Evolutionary conservation across 2,888 invertebrate species (phyloP).

Genomic region (Papilio elwesi): DNA sequence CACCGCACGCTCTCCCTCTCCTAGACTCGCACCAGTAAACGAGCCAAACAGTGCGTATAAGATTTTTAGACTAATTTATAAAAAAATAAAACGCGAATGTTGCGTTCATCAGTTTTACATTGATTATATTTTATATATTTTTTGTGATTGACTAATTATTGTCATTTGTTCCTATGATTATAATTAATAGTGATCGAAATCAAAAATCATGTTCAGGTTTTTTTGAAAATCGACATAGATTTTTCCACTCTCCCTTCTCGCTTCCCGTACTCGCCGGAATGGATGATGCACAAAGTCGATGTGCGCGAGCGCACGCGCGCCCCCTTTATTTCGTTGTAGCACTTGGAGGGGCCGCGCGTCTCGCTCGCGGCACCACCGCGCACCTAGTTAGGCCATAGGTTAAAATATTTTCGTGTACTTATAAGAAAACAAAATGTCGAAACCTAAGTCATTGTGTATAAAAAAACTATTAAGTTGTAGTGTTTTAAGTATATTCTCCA

Average conservation of each 20-base stretch:
- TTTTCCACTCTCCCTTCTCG: slow-evolving; percentile 60
- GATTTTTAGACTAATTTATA: slow-evolving; percentile 71
- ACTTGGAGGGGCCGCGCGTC: slow-evolving; percentile 52
- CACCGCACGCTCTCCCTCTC: slow-evolving; percentile 68
- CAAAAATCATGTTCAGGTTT: slow-evolving; percentile 81
- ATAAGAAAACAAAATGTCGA: slow-evolving; percentile 83
- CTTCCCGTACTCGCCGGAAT: slow-evolving; percentile 63
- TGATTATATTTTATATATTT: slow-evolving; percentile 62
- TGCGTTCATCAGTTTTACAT: slow-evolving; percentile 76
- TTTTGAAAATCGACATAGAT: slow-evolving; percentile 82
- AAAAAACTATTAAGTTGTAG: slow-evolving; percentile 79
- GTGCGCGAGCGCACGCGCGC: slow-evolving; percentile 55
- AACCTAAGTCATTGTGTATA: slow-evolving; percentile 85
- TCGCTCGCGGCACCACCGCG: slow-evolving; percentile 64
- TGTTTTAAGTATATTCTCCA: slow-evolving; percentile 80
- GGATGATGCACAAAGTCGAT: slow-evolving; percentile 65
- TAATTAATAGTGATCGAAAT: slow-evolving; percentile 66
- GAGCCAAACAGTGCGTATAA: slow-evolving; percentile 81
- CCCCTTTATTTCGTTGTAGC: slow-evolving; percentile 46
- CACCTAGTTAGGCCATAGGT: slow-evolving; percentile 79
- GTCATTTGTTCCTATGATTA: slow-evolving; percentile 83
- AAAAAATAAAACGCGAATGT: slow-evolving; percentile 65
- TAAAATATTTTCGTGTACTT: slow-evolving; percentile 78
- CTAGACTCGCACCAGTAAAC: slow-evolving; percentile 79
- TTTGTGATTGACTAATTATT: slow-evolving; percentile 82